Conservation (phyloP, 2,888 invertebrate species). For the Augiades crinisus region DNA sequence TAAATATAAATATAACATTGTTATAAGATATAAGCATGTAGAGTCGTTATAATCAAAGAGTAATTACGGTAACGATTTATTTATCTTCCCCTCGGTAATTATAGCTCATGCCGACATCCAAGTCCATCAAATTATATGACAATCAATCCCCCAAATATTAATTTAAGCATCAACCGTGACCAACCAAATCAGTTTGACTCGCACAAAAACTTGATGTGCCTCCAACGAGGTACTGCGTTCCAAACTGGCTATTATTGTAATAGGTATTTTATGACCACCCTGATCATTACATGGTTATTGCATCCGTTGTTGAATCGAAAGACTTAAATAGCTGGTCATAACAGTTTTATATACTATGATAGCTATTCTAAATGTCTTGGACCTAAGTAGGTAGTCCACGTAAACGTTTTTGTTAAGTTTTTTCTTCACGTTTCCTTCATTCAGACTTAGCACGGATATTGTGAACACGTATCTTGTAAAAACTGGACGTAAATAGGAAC, state of each 20-base stretch:
- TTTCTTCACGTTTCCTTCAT: conserved; percentile 10
- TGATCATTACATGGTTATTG: conserved; percentile 32
- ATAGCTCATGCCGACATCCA: conserved; percentile 11
- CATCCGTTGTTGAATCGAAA: conserved; percentile 26
- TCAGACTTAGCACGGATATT: conserved; percentile 9
- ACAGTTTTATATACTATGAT: conserved; percentile 3
- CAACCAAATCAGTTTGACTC: conserved; percentile 14
- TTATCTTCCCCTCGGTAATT: conserved; percentile 24
- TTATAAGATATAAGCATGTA: neutral
- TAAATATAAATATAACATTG: no score
- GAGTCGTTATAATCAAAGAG: conserved; percentile 17
- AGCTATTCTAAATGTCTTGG: conserved; percentile 9
- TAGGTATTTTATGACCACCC: conserved; percentile 32
- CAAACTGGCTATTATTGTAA: conserved; percentile 41
- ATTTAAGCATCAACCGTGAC: conserved; percentile 22
- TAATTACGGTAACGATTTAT: conserved; percentile 23
- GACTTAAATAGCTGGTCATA: conserved; percentile 13
- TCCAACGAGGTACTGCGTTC: conserved; percentile 31
- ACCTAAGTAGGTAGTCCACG: neutral
- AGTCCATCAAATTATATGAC: conserved; percentile 25
- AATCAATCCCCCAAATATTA: conserved; percentile 26
- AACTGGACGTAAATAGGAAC: conserved; percentile 6
- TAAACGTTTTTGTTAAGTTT: conserved; percentile 1
- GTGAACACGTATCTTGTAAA: conserved; percentile 7
- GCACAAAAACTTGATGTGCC: conserved; percentile 18